Conservation (phyloP, 2,113 vertebrate genomes). For the Anarhynchus alexandrinus region DNA sequence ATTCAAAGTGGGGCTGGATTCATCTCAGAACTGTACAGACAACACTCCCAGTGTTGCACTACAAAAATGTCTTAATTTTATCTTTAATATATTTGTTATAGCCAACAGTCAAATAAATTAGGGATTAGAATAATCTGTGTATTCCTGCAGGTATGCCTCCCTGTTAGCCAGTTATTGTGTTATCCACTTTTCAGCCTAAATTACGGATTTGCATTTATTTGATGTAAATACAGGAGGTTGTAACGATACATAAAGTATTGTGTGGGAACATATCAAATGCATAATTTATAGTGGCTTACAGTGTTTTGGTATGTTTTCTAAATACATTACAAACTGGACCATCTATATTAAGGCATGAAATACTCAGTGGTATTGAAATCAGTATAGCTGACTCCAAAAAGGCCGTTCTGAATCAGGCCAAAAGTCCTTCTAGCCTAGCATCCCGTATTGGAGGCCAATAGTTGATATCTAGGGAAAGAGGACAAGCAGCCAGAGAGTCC, state of each 20-base stretch:
- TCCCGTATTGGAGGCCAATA: neutral
- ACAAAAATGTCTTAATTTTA: neutral
- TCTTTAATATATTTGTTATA: neutral
- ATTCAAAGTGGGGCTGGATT: neutral
- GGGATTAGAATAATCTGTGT: neutral
- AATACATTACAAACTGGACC: neutral
- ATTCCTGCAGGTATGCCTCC: neutral
- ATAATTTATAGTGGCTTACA: neutral
- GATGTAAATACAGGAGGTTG: neutral
- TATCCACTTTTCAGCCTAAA: neutral
- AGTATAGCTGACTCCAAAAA: neutral
- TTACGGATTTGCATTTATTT: neutral
- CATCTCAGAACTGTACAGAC: neutral
- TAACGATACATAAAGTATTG: neutral
- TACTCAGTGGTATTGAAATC: neutral
- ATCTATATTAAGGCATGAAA: neutral
- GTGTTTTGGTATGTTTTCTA: neutral
- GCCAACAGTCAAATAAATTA: neutral
- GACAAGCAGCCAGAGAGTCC: neutral
- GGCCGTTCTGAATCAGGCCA: neutral
- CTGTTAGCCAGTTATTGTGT: neutral
- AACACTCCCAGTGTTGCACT: neutral
- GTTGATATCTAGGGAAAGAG: neutral
- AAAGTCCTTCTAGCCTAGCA: neutral
- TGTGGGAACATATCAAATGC: neutral